Evolutionary conservation across 2,888 invertebrate genomes (phyloP).

Genomic region (Clitarchus hookeri): DNA sequence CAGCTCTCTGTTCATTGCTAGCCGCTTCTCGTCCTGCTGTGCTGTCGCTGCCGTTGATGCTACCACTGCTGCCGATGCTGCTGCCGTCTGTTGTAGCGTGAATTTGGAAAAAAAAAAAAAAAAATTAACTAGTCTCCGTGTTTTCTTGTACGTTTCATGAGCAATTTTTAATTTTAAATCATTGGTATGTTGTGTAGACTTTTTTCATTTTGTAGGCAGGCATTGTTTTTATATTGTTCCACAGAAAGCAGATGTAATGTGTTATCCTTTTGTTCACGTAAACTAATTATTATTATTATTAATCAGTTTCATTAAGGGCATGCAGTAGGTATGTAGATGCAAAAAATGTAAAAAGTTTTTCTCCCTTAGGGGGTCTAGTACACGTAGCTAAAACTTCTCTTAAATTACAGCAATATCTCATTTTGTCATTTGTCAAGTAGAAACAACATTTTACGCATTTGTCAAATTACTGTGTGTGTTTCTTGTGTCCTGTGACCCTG

Average conservation of each 20-base stretch:
- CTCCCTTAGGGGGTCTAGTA: neutral
- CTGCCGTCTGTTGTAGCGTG: neutral
- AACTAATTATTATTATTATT: neutral
- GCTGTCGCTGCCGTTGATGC: neutral
- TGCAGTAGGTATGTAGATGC: conserved; percentile 9
- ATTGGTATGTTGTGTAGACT: conserved; percentile 14
- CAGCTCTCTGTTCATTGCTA: neutral
- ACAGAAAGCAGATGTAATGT: conserved; percentile 14
- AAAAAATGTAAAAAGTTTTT: neutral
- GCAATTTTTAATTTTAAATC: neutral
- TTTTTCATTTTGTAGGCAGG: neutral
- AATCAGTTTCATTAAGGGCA: neutral
- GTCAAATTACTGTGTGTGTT: no score
- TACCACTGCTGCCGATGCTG: conserved; percentile 7
- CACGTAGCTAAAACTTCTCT: neutral
- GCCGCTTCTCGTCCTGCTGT: conserved; percentile 14
- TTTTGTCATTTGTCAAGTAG: neutral
- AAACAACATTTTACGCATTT: no score
- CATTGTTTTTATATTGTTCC: conserved; percentile 7
- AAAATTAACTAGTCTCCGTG: neutral
- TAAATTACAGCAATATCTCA: conserved; percentile 2
- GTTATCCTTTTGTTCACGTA: neutral
- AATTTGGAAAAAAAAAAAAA: neutral
- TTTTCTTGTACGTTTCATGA: neutral
- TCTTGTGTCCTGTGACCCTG: no score